Percentiles rank a stretch among this genome's conserved stretches.
phyloP scores from a whole-genome alignment of 2,888 invertebrate species.

The Meteorus colon region DNA sequence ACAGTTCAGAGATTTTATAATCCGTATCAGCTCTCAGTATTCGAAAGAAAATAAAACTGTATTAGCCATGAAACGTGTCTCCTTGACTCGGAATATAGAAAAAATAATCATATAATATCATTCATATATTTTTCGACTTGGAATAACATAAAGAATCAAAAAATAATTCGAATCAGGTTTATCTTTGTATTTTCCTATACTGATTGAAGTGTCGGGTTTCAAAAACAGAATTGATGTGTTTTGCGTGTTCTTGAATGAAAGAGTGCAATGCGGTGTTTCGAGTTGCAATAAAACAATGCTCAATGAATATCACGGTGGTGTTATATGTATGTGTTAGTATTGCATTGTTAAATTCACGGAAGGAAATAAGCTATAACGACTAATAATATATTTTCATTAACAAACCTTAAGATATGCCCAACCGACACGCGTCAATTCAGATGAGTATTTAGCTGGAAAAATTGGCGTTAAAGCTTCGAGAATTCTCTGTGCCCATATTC shows the following conservation, averaged over 20 bases:
- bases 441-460: conserved; percentile 81
- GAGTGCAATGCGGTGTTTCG: background rate
- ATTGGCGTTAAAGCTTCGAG: conserved; percentile 82
- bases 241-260: background rate
- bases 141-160: background rate
- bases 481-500: conserved; percentile 86
- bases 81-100: too few relatives aligned
- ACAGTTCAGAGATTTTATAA: too few relatives aligned
- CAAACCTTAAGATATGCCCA: conserved; percentile 83
- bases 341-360: too few relatives aligned
- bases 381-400: background rate
- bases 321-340: too few relatives aligned
- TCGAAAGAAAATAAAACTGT: too few relatives aligned
- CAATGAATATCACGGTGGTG: background rate
- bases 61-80: too few relatives aligned
- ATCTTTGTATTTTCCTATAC: background rate
- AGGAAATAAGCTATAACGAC: background rate
- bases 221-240: background rate
- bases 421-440: conserved; percentile 84
- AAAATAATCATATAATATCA: too few relatives aligned
- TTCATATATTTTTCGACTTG: background rate
- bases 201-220: background rate
- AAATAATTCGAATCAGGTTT: background rate
- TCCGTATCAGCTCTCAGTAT: too few relatives aligned
- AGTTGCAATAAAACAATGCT: background rate